These are phyloP conservation scores for Carcina quercana DNA, from an alignment of 2,888 invertebrate genomes.

Conservation along the genomic window DNA sequence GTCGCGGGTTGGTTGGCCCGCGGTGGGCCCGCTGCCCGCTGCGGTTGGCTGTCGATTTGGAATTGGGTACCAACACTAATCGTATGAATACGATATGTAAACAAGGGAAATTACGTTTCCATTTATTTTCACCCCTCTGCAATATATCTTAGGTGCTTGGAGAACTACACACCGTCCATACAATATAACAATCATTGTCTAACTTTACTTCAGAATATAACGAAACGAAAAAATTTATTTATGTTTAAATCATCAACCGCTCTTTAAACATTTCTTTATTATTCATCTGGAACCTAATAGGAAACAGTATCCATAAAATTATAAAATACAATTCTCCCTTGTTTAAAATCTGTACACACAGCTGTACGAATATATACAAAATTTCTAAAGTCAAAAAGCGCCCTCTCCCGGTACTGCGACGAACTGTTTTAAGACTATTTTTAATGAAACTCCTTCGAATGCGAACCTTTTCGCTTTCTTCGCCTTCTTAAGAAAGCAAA, in stretches of 20 bases:
- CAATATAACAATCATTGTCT: neutral
- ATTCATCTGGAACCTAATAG: too few species aligned
- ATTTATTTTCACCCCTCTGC: neutral
- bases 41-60: conserved; percentile 31
- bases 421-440: conserved; percentile 52
- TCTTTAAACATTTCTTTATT: too few species aligned
- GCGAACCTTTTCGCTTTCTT: conserved; percentile 69
- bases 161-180: neutral
- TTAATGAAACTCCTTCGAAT: conserved; percentile 63
- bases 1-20: conserved; percentile 26
- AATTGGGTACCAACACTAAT: conserved; percentile 18
- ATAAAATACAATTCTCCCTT: too few species aligned
- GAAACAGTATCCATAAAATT: too few species aligned
- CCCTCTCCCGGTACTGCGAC: conserved; percentile 44
- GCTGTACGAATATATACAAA: too few species aligned
- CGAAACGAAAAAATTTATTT: too few species aligned
- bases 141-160: neutral
- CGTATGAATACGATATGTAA: too few species aligned
- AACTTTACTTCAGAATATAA: neutral
- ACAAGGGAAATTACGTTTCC: neutral
- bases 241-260: too few species aligned
- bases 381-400: conserved; percentile 22
- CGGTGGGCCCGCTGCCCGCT: conserved; percentile 22
- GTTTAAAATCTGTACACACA: too few species aligned
- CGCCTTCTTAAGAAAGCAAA: conserved; percentile 60